Evolutionary conservation across 2,113 vertebrate species (phyloP).

Genomic region (Ciconia maguari): DNA sequence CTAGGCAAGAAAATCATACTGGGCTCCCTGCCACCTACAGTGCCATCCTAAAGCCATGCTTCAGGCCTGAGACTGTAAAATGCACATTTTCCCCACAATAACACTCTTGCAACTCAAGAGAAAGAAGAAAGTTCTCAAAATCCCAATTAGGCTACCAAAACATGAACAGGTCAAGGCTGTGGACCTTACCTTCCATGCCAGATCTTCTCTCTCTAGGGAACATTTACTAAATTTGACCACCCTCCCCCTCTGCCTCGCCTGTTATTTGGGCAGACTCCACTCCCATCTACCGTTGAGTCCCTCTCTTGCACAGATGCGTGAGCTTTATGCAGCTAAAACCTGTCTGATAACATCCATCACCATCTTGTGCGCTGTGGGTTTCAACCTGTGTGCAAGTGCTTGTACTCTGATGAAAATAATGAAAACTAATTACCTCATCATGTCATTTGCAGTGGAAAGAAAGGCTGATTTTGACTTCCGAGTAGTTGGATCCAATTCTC

Average conservation of each 20-base stretch:
- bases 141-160: neutral
- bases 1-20: neutral
- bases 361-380: neutral
- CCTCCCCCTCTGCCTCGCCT: accelerated
- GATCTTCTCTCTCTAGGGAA: neutral
- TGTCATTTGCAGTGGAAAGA: neutral
- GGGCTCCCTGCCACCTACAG: neutral
- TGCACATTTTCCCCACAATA: neutral
- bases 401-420: neutral
- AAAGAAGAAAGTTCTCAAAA: neutral
- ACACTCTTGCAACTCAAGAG: neutral
- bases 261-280: neutral
- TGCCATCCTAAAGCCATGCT: neutral
- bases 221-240: neutral
- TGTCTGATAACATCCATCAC: neutral
- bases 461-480: neutral
- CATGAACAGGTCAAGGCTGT: neutral
- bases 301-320: neutral
- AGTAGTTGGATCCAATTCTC: neutral
- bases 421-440: neutral
- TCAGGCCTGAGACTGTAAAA: neutral
- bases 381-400: neutral
- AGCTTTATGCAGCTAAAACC: neutral
- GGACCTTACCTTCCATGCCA: neutral
- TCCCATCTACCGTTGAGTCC: neutral